A percentile compares a stretch with the other conserved stretches of the same genome.
Conservation (phyloP, 2,113 vertebrate species). For the Fulica atra region DNA sequence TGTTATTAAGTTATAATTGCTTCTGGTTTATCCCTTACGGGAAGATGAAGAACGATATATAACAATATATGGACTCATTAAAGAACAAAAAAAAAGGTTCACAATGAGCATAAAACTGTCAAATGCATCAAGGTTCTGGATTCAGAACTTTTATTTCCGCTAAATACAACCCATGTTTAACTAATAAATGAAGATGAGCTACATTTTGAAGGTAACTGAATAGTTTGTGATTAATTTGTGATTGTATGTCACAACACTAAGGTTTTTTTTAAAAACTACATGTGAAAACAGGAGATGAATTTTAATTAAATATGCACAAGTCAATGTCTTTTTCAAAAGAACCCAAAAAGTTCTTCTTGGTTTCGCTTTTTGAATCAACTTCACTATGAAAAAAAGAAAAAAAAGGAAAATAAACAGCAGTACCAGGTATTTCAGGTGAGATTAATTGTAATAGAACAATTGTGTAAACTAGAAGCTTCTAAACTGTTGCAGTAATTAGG, state of each 20-base stretch:
- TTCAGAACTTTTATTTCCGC: neutral
- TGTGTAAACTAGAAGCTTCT: neutral
- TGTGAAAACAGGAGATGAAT: neutral
- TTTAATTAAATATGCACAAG: neutral
- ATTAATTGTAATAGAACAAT: neutral
- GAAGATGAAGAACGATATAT: neutral
- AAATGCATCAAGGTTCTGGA: neutral
- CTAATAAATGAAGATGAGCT: neutral
- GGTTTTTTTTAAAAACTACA: neutral
- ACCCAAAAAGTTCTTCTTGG: neutral
- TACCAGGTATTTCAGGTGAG: neutral
- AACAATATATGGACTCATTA: neutral
- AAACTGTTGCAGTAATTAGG: neutral
- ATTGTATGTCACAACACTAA: neutral
- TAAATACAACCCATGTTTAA: neutral
- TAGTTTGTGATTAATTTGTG: neutral
- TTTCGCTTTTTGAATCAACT: neutral
- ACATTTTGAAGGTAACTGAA: neutral
- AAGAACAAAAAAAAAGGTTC: neutral
- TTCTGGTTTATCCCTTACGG: constrained; percentile 25
- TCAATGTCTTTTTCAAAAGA: neutral
- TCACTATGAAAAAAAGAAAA: neutral
- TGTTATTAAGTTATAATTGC: constrained; percentile 51
- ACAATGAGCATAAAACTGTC: neutral
- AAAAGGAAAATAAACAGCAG: neutral